These are phyloP conservation scores for Sebastes baramenuke DNA, from an alignment of 2,797 vertebrate genomes.

Conservation along the genomic window DNA sequence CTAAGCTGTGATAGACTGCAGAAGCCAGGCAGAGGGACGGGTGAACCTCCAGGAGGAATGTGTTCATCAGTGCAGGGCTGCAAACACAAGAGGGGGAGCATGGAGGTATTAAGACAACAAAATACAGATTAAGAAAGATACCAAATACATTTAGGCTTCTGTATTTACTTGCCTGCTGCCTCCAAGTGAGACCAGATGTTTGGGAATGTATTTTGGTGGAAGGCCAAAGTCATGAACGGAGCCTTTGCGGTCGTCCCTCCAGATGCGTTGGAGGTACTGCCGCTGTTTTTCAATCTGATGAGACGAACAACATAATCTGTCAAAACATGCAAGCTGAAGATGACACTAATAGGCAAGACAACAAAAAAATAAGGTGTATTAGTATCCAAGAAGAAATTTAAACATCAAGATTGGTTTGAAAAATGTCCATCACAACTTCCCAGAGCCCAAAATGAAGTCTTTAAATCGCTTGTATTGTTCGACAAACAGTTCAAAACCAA, in stretches of 20 bases:
- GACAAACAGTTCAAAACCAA: not conserved
- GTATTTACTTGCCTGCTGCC: slow-evolving; percentile 70
- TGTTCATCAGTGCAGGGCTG: slow-evolving; percentile 78
- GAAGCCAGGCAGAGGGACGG: slow-evolving; percentile 80
- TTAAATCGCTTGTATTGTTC: not conserved
- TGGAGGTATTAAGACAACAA: not conserved
- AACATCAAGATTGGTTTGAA: not conserved
- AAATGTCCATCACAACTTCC: not conserved
- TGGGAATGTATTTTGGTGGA: slow-evolving; percentile 76
- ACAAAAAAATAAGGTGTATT: too few species aligned
- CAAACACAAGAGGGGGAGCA: slow-evolving; percentile 1
- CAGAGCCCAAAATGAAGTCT: not conserved
- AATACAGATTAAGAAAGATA: not conserved
- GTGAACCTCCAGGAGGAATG: slow-evolving; percentile 83
- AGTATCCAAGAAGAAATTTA: not conserved
- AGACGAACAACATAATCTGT: slow-evolving; percentile 5
- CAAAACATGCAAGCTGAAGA: not conserved
- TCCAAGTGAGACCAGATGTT: slow-evolving; percentile 81
- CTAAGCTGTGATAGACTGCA: slow-evolving; percentile 67
- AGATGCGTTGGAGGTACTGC: slow-evolving; percentile 77
- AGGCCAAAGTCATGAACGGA: slow-evolving; percentile 72
- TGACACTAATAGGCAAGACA: not conserved
- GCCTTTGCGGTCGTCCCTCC: slow-evolving; percentile 56
- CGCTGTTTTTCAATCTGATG: slow-evolving; percentile 79
- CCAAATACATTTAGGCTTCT: not conserved